Conservation (phyloP, 1,140 invertebrate genomes). For the Goniozus legneri region DNA sequence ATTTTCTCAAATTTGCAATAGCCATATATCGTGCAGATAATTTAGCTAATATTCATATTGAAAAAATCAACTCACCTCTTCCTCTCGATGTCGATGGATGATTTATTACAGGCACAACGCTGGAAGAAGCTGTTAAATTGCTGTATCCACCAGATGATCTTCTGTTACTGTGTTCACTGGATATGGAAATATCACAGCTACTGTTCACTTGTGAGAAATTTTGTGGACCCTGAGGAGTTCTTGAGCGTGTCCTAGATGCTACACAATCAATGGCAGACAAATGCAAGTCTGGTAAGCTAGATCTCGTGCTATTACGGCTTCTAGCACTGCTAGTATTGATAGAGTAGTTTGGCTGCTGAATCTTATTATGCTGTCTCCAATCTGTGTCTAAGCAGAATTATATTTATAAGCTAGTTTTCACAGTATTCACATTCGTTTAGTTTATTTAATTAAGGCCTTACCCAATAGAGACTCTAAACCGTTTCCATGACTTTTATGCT, state of each 20-base stretch:
- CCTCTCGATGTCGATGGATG: constrained; percentile 50
- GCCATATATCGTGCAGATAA: too few species aligned
- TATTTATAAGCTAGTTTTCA: constrained; percentile 17
- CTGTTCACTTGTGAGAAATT: constrained; percentile 28
- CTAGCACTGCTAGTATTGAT: constrained; percentile 34
- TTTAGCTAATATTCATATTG: too few species aligned
- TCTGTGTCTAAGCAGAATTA: too few species aligned
- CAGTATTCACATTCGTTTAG: neutral
- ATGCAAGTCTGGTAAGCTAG: constrained; percentile 36
- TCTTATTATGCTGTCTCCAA: constrained; percentile 44
- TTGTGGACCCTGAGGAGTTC: constrained; percentile 45
- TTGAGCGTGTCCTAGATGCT: constrained; percentile 48
- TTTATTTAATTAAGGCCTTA: constrained; percentile 15
- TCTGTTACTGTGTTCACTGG: constrained; percentile 33
- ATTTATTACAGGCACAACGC: constrained; percentile 35
- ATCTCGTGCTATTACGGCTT: constrained; percentile 30
- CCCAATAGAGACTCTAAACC: constrained; percentile 47
- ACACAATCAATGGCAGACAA: constrained; percentile 46
- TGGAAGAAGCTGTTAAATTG: constrained; percentile 32
- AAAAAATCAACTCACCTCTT: constrained; percentile 47
- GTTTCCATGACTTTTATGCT: constrained; percentile 45
- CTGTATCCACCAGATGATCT: constrained; percentile 32
- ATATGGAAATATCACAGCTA: constrained; percentile 29
- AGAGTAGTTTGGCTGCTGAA: constrained; percentile 37
- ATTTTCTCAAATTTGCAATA: too few species aligned